Evolutionary conservation across 2,797 vertebrate species (phyloP), one percentile per base, ranked within the genome.

Genomic region (Argyrosomus regius): DNA sequence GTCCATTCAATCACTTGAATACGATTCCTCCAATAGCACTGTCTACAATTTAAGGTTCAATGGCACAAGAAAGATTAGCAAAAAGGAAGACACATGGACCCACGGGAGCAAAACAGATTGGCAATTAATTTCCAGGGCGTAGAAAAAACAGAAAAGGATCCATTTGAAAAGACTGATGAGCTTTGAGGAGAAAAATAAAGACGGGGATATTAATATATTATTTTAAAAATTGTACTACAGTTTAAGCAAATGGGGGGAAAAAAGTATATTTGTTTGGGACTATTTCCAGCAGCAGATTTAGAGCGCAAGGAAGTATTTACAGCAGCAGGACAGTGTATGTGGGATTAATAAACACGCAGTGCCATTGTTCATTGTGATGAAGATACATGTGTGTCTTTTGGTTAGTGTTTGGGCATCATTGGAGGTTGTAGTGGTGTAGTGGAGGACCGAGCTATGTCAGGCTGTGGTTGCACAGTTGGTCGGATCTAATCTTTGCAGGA

Each of bases 1-100:
- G 2, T 54, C 95, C 65, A 85, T 94, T 78, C 39, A 74, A 20
- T 91, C 88, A 1, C 93, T 93, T 13, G 91, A 95, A 74, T 62
- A 57, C 13, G 81, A 91, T 45, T 94, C 95, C 60, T 86, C 88
- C n/a, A 2, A 8, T 58, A 5, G 13, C 24, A 26, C 14, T 68
- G 14, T 80, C 48, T 7, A 61, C 11, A 48, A 31, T 58, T 72
- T 50, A 5, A 52, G 45, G 28, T 45, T 71, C 5, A 56, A 10
- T 4, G 9, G 12, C 64, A 39, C n/a, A 16, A 35, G 62, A 48
- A 6, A 57, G n/a, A 52, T 72, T 18, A 22, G 20, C 1, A 3
- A 64, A 39, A 18, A 1, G 41, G 5, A 11, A 17, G 39, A 57
- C 20, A 54, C 35, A 35, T 50, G 22, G 35, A 59, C 9, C 28